These are phyloP conservation scores for Palythoa grandiflora DNA, from an alignment of 92 coral and sea anemone species.

Conservation along the genomic window DNA sequence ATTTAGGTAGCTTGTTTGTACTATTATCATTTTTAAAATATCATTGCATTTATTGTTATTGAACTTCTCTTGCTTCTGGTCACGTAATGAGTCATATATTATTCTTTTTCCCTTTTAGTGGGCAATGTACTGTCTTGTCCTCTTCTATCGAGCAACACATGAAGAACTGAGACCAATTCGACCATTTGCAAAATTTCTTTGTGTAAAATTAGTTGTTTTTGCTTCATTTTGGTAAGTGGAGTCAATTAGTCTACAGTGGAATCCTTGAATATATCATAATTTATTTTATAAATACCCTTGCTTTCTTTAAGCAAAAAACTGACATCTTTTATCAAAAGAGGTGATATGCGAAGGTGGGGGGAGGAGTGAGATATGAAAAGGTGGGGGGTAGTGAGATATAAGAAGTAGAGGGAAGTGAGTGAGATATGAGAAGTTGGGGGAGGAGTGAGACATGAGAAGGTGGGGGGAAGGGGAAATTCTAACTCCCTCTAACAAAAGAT, in stretches of 20 bases:
- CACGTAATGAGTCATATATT: background rate
- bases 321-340: background rate
- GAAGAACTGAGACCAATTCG: constrained; percentile 82
- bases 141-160: constrained; percentile 83
- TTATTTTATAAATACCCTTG: background rate
- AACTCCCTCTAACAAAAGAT: no score
- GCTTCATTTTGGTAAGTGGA: constrained; percentile 91
- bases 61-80: background rate
- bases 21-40: background rate
- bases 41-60: background rate
- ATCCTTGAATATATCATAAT: background rate
- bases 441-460: no score
- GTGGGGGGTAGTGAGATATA: no score
- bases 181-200: constrained; percentile 91
- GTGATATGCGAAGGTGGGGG: no score
- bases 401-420: no score
- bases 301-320: background rate
- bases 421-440: no score
- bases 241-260: background rate
- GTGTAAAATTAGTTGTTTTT: constrained; percentile 93
- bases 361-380: no score
- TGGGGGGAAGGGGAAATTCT: no score
- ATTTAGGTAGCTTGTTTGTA: background rate
- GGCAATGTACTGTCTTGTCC: constrained; percentile 91
- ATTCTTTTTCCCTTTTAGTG: constrained; percentile 63